Evolutionary conservation across 2,113 vertebrate genomes (phyloP).

Genomic region (Xiphophorus maculatus): DNA sequence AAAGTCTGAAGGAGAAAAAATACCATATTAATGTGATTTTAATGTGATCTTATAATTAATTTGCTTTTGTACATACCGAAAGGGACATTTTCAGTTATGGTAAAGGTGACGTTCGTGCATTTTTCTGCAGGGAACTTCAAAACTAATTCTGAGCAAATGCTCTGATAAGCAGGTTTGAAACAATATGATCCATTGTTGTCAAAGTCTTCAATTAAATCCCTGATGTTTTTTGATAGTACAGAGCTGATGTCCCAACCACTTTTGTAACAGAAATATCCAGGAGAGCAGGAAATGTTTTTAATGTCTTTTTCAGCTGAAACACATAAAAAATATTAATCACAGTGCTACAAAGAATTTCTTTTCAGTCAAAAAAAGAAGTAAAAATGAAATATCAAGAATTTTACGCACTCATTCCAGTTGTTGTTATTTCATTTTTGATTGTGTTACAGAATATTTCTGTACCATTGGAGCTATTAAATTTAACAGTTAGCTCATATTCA

Average conservation of each 20-base stretch:
- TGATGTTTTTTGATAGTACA: not conserved
- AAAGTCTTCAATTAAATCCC: fast-evolving
- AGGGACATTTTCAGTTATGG: fast-evolving
- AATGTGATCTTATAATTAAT: too few species aligned
- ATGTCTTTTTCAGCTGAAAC: constrained; percentile 12
- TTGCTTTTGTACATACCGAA: constrained; percentile 45
- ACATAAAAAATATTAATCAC: constrained; percentile 3
- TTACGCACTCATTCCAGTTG: constrained; percentile 42
- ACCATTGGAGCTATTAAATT: fast-evolving
- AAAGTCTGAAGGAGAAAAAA: too few species aligned
- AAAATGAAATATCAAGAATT: not conserved
- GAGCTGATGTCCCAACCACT: constrained; percentile 22
- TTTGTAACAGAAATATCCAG: constrained; percentile 20
- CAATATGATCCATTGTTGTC: not conserved
- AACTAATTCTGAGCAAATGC: constrained; percentile 36
- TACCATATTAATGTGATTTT: too few species aligned
- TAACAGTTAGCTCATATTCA: not conserved
- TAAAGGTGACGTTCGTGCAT: not conserved
- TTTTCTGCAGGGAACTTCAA: not conserved
- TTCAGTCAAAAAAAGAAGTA: not conserved
- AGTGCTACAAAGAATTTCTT: not conserved
- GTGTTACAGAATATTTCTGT: fast-evolving
- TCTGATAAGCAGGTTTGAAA: not conserved
- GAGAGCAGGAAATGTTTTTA: fast-evolving
- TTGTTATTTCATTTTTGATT: not conserved